A percentile compares a stretch with the other conserved stretches of the same genome.
Evolutionary conservation across 2,113 vertebrate species (phyloP).

Genomic region (Malurus cyaneus): DNA sequence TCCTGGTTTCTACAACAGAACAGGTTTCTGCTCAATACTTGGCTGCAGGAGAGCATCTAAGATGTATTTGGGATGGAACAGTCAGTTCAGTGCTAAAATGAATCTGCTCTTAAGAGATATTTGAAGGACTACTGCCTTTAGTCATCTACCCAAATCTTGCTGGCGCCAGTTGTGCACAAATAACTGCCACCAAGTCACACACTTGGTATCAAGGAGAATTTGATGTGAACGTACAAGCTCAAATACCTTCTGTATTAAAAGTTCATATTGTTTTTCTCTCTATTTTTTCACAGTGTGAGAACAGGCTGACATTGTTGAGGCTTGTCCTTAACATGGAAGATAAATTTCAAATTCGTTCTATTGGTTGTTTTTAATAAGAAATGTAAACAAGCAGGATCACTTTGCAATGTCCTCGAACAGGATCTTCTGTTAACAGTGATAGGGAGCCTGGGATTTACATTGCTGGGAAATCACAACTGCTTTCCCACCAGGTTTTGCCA

Average conservation of each 20-base stretch:
- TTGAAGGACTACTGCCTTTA: neutral
- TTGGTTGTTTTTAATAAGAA: conserved; percentile 56
- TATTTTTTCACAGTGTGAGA: conserved; percentile 15
- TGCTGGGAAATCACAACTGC: neutral
- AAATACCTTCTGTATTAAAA: neutral
- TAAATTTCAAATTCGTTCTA: conserved; percentile 61
- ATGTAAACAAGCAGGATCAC: conserved; percentile 55
- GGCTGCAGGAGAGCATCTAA: neutral
- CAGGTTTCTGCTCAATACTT: neutral
- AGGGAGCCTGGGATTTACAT: neutral
- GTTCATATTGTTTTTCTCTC: neutral
- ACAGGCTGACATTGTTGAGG: conserved; percentile 59
- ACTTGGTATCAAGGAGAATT: neutral
- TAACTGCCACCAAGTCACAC: neutral
- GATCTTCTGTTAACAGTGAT: neutral
- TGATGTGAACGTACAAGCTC: neutral
- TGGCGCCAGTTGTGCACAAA: neutral
- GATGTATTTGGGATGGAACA: neutral
- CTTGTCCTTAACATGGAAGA: conserved; percentile 50
- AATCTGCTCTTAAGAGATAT: neutral
- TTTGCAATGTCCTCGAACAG: conserved; percentile 13
- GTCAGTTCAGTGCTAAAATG: neutral
- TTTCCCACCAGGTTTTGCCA: neutral
- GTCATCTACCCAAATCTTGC: neutral
- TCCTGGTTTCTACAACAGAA: neutral